Percentiles rank a stretch among this genome's conserved stretches.
These are phyloP conservation scores for Drosophila sordidapex DNA, from an alignment of 2,888 invertebrate species.

Conservation along the genomic window DNA sequence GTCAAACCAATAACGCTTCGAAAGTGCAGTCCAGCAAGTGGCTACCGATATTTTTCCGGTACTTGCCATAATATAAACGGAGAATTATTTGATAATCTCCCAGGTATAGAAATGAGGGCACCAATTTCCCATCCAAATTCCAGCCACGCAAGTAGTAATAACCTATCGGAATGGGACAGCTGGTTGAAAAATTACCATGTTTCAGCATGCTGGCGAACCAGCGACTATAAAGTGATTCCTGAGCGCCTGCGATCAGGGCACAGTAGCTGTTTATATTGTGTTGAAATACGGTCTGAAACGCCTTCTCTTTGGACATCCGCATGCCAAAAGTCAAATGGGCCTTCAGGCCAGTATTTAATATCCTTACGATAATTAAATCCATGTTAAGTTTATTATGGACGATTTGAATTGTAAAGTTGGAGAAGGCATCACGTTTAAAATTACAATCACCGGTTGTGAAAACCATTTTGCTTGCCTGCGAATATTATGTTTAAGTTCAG, in stretches of 20 bases:
- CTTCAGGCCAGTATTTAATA: conserved; percentile 44
- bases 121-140: conserved; percentile 43
- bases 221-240: conserved; percentile 55
- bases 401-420: conserved; percentile 53
- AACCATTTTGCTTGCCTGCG: conserved; percentile 43
- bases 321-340: conserved; percentile 61
- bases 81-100: conserved; percentile 65
- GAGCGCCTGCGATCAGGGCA: conserved; percentile 41
- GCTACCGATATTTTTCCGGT: conserved; percentile 16
- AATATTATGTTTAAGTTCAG: neutral
- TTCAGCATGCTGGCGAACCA: conserved; percentile 55
- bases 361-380: conserved; percentile 33
- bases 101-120: conserved; percentile 62
- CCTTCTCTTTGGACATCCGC: conserved; percentile 37
- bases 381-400: conserved; percentile 38
- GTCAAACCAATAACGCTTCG: conserved; percentile 27
- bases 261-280: conserved; percentile 68
- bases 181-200: conserved; percentile 55
- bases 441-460: conserved; percentile 48
- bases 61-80: conserved; percentile 56
- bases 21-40: conserved; percentile 49
- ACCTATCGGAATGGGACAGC: conserved; percentile 57
- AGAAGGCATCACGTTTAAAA: conserved; percentile 43
- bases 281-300: conserved; percentile 57
- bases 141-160: conserved; percentile 63